Base-by-base conservation (phyloP, 2,888 invertebrate species). In the Oithona nana region DNA sequence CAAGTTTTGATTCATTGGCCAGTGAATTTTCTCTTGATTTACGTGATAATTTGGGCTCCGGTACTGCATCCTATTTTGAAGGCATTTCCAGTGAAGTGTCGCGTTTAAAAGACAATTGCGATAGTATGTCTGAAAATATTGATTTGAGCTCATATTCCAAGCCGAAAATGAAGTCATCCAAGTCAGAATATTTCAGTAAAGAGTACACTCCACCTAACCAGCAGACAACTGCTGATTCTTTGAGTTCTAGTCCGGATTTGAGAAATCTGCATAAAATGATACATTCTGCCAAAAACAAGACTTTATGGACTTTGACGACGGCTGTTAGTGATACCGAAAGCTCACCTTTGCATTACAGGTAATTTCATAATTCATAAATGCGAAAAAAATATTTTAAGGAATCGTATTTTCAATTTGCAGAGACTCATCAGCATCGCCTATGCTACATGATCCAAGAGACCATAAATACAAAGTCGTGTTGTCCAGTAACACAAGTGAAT, bases 1-100 rank as follows among this genome's bases (percentile, higher is more conserved):
- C 28, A 11, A 54, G 52, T 16, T n/a, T 61, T 1, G 61, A 61
- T 28, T 28, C 28, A 22, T 52, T 30, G 30, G 39, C 61, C 30
- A 28, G 52, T 11, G 61, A 61, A 1, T 28, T 61, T 6, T 29
- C 30, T 30, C 30, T 61, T 28, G 49, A 50, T 20, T 16, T 54
- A 16, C 20, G 26, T 26, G 26, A 24, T 26, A 20, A 54, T 26
- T 16, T 24, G 22, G 54, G 54, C 22, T 16, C 26, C 3, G 26
- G 54, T 22, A 54, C 26, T 16, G 54, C 22, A 20, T 24, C 16
- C 54, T 16, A 54, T 16, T 24, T 54, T 16, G 54, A 54, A 16
- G 13, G 13, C 6, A 20, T 54, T 26, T 26, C 13, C 22, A 16
- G 26, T 20, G 54, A 54, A 3, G 26, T 54, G 3, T 16, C 20